These are phyloP conservation scores for Plemyria rubiginata DNA, from an alignment of 2,888 invertebrate genomes.

Conservation along the genomic window DNA sequence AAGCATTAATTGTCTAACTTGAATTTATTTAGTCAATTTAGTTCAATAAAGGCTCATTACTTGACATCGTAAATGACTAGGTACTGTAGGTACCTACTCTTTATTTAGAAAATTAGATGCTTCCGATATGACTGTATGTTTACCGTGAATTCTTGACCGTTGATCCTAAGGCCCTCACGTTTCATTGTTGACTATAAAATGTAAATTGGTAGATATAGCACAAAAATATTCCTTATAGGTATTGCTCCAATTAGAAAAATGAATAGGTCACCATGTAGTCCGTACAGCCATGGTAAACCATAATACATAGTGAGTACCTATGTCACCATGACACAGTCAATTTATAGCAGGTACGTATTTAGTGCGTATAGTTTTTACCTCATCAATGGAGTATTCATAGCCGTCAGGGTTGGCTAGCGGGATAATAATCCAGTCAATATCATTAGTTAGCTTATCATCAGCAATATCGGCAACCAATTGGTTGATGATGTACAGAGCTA, in stretches of 20 bases:
- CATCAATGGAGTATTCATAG: constrained; percentile 86
- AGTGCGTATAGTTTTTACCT: constrained; percentile 55
- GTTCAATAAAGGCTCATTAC: neutral
- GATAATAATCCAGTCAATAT: constrained; percentile 88
- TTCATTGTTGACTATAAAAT: constrained; percentile 28
- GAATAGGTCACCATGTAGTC: constrained; percentile 1
- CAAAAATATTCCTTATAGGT: constrained; percentile 21
- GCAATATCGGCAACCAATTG: constrained; percentile 85
- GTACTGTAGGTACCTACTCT: neutral
- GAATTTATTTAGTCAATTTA: too few species aligned
- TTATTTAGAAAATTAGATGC: neutral
- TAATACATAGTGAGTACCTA: neutral
- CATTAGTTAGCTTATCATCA: constrained; percentile 77
- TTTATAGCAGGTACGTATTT: neutral
- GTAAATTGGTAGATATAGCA: constrained; percentile 22
- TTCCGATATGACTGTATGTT: neutral
- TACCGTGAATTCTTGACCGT: neutral
- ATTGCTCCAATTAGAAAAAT: constrained; percentile 30
- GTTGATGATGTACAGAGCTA: constrained; percentile 87
- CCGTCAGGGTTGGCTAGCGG: constrained; percentile 90
- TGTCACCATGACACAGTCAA: constrained; percentile 14
- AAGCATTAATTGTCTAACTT: too few species aligned
- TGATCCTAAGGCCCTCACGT: constrained; percentile 24
- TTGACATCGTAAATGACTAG: too few species aligned
- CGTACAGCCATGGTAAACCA: constrained; percentile 7